Conservation (phyloP, 2,797 vertebrate species). For the Pseudopleuronectes americanus region DNA sequence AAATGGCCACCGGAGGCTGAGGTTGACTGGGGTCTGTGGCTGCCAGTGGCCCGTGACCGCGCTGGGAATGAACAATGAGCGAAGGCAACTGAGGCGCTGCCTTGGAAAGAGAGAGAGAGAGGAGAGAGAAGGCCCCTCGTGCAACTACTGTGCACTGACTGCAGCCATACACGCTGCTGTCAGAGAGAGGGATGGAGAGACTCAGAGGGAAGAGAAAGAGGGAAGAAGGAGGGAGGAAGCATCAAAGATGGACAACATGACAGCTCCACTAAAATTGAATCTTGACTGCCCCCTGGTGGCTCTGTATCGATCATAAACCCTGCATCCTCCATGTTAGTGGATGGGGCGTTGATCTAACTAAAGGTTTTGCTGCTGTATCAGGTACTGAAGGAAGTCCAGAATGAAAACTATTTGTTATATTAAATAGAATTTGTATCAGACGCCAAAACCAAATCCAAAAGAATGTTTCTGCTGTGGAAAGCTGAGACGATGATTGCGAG, state of each 20-base stretch:
- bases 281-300: too few species aligned
- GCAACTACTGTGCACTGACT: constrained; percentile 65
- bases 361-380: too few species aligned
- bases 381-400: too few species aligned
- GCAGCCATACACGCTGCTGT: constrained; percentile 80
- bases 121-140: constrained; percentile 55
- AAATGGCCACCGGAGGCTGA: constrained; percentile 68
- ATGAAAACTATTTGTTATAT: too few species aligned
- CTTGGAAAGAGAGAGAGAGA: too few species aligned
- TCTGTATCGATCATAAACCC: too few species aligned
- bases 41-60: constrained; percentile 69
- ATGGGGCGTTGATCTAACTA: too few species aligned
- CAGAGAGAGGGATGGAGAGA: constrained; percentile 36
- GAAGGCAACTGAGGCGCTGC: constrained; percentile 51
- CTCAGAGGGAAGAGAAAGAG: constrained; percentile 20
- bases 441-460: constrained; percentile 1
- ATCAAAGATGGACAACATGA: neutral
- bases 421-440: neutral
- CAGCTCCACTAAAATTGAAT: too few species aligned
- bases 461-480: neutral
- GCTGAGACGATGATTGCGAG: neutral
- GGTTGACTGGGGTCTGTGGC: constrained; percentile 67
- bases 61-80: constrained; percentile 54
- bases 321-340: too few species aligned
- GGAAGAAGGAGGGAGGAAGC: constrained; percentile 8